Evolutionary conservation across 1,140 invertebrate genomes (phyloP).

Genomic region (Bombus confusus): DNA sequence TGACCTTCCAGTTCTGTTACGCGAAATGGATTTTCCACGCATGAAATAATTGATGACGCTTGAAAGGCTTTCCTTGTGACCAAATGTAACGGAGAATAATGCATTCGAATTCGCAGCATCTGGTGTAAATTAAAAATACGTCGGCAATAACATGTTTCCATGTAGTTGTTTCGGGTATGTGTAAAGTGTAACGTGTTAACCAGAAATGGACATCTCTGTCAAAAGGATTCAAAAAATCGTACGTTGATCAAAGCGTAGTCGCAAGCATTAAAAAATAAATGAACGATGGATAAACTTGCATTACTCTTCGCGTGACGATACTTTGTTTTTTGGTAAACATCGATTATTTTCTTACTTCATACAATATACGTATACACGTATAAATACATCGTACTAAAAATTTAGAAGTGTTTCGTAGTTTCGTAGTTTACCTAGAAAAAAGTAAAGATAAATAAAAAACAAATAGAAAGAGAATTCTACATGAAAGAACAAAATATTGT

Average conservation of each 20-base stretch:
- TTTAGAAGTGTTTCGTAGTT: not conserved
- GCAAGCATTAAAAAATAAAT: not conserved
- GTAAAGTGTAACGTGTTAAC: not conserved
- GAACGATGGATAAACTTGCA: too few relatives aligned
- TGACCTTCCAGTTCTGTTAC: constrained; percentile 30
- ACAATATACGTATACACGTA: not conserved
- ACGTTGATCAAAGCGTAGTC: not conserved
- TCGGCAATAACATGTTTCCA: constrained; percentile 5
- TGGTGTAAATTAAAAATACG: constrained; percentile 17
- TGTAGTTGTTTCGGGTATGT: not conserved
- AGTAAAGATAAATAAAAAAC: too few relatives aligned
- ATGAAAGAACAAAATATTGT: too few relatives aligned
- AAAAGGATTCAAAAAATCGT: not conserved
- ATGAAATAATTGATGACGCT: constrained; percentile 54
- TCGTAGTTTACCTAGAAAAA: not conserved
- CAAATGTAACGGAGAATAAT: constrained; percentile 22
- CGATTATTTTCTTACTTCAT: not conserved
- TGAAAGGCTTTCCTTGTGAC: constrained; percentile 41
- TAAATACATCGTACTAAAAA: not conserved
- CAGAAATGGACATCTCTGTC: not conserved
- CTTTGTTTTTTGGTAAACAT: too few relatives aligned
- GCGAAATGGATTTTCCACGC: constrained; percentile 48
- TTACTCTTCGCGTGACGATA: too few relatives aligned
- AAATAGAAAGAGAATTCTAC: not conserved
- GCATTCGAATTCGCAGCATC: constrained; percentile 3